Conservation (phyloP, 2,888 invertebrate species). For the Drosophila tripunctata region DNA sequence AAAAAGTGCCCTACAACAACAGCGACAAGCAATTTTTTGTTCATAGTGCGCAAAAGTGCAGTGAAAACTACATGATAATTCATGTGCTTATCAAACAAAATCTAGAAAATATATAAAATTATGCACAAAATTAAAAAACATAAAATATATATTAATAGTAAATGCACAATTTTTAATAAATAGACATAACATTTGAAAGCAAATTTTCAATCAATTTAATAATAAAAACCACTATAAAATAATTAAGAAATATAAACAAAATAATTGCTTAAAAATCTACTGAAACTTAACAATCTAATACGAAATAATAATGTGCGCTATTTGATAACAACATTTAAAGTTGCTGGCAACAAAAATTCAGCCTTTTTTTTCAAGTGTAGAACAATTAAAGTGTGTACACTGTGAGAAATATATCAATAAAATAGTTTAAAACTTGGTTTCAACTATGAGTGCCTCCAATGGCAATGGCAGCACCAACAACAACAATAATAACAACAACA, state of each 20-base stretch:
- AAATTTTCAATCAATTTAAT: constrained; percentile 8
- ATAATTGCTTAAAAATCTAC: neutral
- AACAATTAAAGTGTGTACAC: neutral
- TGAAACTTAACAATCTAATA: neutral
- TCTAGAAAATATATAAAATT: neutral
- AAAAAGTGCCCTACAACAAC: constrained; percentile 37
- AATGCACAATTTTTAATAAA: constrained; percentile 1
- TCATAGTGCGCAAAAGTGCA: constrained; percentile 16
- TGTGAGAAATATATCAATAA: constrained; percentile 12
- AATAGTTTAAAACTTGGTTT: constrained; percentile 27
- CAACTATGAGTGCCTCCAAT: constrained; percentile 19
- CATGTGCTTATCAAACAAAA: neutral
- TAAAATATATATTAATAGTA: neutral
- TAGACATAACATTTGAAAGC: neutral
- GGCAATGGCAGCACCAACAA: constrained; percentile 4
- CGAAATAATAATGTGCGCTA: neutral
- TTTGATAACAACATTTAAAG: constrained; percentile 2
- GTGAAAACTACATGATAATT: constrained; percentile 15
- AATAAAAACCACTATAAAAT: constrained; percentile 22
- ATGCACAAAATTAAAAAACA: neutral
- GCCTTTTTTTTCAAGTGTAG: neutral
- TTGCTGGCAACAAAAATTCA: neutral
- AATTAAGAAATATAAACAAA: constrained; percentile 2
- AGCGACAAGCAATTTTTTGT: constrained; percentile 6
- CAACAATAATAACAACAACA: constrained; percentile 30